Base-by-base conservation (phyloP, 2,888 invertebrate species). In the Crepidodera aurea region DNA sequence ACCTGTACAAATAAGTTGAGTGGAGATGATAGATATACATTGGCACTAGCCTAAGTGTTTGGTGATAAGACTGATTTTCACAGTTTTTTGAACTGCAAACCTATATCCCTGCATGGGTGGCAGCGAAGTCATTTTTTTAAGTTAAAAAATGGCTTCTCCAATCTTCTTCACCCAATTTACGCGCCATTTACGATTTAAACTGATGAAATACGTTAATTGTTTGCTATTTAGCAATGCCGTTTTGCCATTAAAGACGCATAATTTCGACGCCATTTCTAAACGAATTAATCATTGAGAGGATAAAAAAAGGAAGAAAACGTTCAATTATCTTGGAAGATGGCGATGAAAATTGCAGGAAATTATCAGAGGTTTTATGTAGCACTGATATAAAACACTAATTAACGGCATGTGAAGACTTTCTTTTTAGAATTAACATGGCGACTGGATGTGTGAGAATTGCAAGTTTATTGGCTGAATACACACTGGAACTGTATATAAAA, bases 281-380 rank as follows among this genome's bases (percentile, higher is more conserved):
- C 8, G 42, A 42, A 42, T 46, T 46, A 46, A 46, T 46, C 18
- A 13, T 25, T 25, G 19, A 19, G 12, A 44, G 3, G 44, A 22
- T 2, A 6, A 19, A 44, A 19, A 44, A 40, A 6, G 6, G 19
- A 44, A 18, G 12, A 44, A 44, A 15, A n/a, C 19, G 19, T 22
- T 46, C 46, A 46, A 46, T 46, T 46, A 46, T 4, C 19, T 19
- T 12, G 1, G 13, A 46, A 46, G 46, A 46, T 50, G 50, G 50
- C 50, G 50, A 50, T 16, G 50, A 50, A 50, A 50, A 50, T 50
- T 50, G 32, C 50, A 50, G 50, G 50, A 50, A 50, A 50, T 50
- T 16, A 18, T n/a, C 50, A 40, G 15, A 13, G 50, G 16, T 29
- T 44, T 48, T 50, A 50, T 50, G 50, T 50, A 50, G 32, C 4